Evolutionary conservation across 2,113 vertebrate genomes (phyloP).

Genomic region (Struthidea cinerea): DNA sequence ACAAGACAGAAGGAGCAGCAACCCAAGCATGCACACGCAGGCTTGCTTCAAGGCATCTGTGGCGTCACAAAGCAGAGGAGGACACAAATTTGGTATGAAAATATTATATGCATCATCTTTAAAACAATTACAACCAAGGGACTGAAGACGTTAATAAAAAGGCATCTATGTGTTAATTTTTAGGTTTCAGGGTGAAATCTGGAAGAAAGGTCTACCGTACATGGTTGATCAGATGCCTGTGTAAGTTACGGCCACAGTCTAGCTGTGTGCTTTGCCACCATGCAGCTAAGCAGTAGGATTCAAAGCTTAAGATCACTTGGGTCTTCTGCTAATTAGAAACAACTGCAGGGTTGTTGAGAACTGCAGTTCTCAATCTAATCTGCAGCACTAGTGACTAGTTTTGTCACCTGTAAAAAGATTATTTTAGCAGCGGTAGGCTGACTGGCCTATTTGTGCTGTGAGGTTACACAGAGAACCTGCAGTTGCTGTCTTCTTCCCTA

Average conservation of each 20-base stretch:
- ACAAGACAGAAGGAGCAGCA: neutral
- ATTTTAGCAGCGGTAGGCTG: neutral
- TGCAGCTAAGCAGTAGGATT: neutral
- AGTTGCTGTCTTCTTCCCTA: neutral
- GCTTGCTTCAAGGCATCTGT: neutral
- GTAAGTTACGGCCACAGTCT: neutral
- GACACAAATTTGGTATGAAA: neutral
- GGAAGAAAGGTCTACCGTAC: neutral
- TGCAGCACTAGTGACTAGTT: neutral
- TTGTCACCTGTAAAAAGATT: neutral
- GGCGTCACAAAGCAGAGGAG: neutral
- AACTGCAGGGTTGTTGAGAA: neutral
- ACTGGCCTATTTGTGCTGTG: neutral
- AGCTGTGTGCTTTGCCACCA: neutral
- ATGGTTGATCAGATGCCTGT: neutral
- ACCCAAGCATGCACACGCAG: rapidly evolving
- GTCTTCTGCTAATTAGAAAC: neutral
- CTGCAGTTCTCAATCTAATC: neutral
- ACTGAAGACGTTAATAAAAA: neutral
- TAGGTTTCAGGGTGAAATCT: neutral
- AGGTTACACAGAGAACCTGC: neutral
- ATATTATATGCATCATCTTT: neutral
- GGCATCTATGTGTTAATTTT: neutral
- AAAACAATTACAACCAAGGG: neutral
- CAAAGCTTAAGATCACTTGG: neutral